These are phyloP conservation scores for Oscheius myriophilus DNA, from an alignment of 2,888 invertebrate species.

Conservation along the genomic window DNA sequence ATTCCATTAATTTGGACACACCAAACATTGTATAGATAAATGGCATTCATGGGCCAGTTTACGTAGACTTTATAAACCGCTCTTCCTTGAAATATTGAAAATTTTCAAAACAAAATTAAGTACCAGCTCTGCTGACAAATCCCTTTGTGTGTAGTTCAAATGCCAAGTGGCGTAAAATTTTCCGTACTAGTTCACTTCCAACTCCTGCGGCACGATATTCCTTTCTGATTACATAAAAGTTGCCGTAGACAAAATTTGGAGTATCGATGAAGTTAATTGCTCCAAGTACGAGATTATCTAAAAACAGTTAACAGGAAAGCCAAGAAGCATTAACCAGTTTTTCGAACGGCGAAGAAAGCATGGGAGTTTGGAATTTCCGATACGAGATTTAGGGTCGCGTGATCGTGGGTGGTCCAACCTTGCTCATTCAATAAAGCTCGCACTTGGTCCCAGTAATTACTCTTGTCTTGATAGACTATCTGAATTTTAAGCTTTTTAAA, in stretches of 20 bases:
- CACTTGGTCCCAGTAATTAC: slow-evolving; percentile 20
- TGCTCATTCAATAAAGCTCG: background rate
- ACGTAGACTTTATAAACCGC: slow-evolving; percentile 4
- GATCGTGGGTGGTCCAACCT: slow-evolving; percentile 29
- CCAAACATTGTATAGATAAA: slow-evolving; percentile 1
- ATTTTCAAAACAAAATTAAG: background rate
- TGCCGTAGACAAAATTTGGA: slow-evolving; percentile 15
- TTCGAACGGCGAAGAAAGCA: slow-evolving; percentile 17
- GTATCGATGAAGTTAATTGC: slow-evolving; percentile 8
- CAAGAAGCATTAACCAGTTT: background rate
- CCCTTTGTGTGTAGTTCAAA: background rate
- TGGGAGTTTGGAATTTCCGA: slow-evolving; percentile 12
- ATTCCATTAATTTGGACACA: background rate
- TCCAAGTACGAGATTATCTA: slow-evolving; percentile 15
- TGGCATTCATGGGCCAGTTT: background rate
- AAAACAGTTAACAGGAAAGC: background rate
- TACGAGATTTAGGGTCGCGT: slow-evolving; percentile 4
- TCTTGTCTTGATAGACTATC: slow-evolving; percentile 6
- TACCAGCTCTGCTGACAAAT: slow-evolving; percentile 22
- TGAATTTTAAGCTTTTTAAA: no score
- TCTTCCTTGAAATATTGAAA: slow-evolving; percentile 6
- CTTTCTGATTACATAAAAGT: slow-evolving; percentile 9
- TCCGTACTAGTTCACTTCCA: background rate
- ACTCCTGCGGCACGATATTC: slow-evolving; percentile 25
- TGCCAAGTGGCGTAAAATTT: background rate